Evolutionary conservation across 2,113 vertebrate species (phyloP).

Genomic region (Stigmatopora nigra): DNA sequence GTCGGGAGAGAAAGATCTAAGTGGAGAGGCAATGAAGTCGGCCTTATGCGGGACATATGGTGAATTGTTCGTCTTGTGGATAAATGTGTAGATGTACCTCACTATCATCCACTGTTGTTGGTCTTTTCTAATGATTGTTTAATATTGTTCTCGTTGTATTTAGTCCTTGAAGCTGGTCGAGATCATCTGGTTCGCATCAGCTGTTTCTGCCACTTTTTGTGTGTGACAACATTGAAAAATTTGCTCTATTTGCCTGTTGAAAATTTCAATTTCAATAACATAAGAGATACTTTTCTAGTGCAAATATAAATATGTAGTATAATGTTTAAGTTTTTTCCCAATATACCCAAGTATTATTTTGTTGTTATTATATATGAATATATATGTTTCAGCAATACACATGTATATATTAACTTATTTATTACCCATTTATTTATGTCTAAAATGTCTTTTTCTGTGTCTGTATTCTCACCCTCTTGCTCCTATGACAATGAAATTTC

Average conservation of each 20-base stretch:
- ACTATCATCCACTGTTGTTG: conserved; percentile 26
- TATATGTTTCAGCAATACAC: too few species aligned
- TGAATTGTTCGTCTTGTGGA: conserved; percentile 37
- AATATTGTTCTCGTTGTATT: conserved; percentile 11
- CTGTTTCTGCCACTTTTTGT: conserved; percentile 36
- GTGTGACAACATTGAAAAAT: conserved; percentile 36
- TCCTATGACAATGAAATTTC: too few species aligned
- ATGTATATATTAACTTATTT: too few species aligned
- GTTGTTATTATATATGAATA: too few species aligned
- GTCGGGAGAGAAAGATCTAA: conserved; percentile 59
- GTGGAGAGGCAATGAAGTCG: conserved; percentile 24
- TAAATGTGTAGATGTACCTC: conserved; percentile 40
- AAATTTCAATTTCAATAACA: too few species aligned
- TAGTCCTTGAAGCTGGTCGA: conserved; percentile 29
- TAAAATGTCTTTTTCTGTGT: too few species aligned
- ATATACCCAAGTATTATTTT: too few species aligned
- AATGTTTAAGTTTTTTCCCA: neutral
- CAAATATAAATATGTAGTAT: too few species aligned
- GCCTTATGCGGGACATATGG: conserved; percentile 30
- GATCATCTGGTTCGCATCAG: conserved; percentile 68
- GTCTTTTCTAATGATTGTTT: conserved; percentile 40
- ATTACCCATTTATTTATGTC: too few species aligned
- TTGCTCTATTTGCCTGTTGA: too few species aligned
- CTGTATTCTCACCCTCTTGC: too few species aligned
- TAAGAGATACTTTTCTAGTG: too few species aligned